These are phyloP conservation scores for Baryphthengus martii DNA, from an alignment of 2,113 vertebrate genomes.

Conservation along the genomic window DNA sequence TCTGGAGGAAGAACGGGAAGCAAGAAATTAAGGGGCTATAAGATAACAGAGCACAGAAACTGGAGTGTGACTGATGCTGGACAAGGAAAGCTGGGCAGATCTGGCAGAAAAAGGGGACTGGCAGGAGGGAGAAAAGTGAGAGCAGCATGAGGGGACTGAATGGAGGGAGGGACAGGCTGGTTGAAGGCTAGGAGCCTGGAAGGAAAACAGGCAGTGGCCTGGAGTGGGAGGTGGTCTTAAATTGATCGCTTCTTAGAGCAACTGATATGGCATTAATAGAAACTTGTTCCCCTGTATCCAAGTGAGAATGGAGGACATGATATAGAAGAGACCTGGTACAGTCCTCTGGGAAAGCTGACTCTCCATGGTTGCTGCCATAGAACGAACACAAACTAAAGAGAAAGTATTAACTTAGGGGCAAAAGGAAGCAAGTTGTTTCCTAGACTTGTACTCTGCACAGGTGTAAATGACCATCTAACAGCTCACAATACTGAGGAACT, in stretches of 20 bases:
- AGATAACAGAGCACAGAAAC: not conserved
- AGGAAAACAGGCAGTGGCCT: not conserved
- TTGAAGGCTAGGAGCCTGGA: fast-evolving
- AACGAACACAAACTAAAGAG: not conserved
- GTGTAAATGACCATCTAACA: not conserved
- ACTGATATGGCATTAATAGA: not conserved
- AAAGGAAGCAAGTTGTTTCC: not conserved
- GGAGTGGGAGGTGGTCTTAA: not conserved
- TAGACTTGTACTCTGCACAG: not conserved
- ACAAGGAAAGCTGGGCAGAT: not conserved
- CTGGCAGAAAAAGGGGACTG: not conserved
- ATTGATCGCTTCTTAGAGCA: not conserved
- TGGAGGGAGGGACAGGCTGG: fast-evolving
- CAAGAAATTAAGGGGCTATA: not conserved
- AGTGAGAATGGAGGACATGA: not conserved
- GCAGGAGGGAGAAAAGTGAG: not conserved
- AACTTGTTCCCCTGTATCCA: not conserved
- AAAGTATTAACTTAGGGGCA: fast-evolving
- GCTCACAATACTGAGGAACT: not conserved
- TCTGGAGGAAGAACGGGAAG: not conserved
- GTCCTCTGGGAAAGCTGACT: not conserved
- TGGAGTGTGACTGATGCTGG: not conserved
- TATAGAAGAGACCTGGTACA: fast-evolving
- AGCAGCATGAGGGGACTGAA: not conserved
- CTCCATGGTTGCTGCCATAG: fast-evolving